A percentile compares a stretch with the other conserved stretches of the same genome.
Conservation (phyloP, 2,797 vertebrate genomes). For the Gymnothorax reevesii region DNA sequence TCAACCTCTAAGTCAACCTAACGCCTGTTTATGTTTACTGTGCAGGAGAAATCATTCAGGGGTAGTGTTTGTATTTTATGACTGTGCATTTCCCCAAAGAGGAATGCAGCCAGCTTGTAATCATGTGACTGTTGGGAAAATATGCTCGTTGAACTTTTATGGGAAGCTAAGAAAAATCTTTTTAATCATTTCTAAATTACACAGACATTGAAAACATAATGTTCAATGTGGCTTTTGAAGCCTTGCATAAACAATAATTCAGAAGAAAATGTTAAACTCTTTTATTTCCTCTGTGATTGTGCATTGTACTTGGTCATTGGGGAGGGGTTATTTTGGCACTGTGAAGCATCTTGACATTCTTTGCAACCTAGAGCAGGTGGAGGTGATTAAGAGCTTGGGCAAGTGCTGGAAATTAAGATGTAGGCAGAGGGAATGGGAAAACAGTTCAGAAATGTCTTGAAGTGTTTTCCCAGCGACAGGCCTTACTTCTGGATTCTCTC, state of each 20-base stretch:
- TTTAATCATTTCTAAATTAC: not conserved
- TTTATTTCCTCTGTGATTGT: not conserved
- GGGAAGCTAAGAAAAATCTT: not conserved
- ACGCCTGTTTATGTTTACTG: not conserved
- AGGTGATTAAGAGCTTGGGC: slow-evolving; percentile 9
- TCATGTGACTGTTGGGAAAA: not conserved
- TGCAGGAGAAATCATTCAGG: not conserved
- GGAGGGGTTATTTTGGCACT: not conserved
- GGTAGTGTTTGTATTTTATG: not conserved
- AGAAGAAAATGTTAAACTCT: not conserved
- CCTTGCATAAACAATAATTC: not conserved
- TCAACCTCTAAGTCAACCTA: not conserved
- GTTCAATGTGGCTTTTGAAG: not conserved
- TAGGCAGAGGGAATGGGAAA: not conserved
- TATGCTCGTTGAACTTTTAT: not conserved
- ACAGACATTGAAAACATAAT: not conserved
- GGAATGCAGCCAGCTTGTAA: not conserved
- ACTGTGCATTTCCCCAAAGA: not conserved
- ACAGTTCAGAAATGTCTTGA: not conserved
- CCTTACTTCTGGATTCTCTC: not conserved
- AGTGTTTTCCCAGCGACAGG: not conserved
- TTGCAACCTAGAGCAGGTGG: not conserved
- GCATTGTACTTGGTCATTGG: not conserved
- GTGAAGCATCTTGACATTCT: not conserved
- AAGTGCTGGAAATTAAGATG: not conserved